Base-by-base conservation (phyloP, 2,888 invertebrate genomes). In the Anticlea derivata region DNA sequence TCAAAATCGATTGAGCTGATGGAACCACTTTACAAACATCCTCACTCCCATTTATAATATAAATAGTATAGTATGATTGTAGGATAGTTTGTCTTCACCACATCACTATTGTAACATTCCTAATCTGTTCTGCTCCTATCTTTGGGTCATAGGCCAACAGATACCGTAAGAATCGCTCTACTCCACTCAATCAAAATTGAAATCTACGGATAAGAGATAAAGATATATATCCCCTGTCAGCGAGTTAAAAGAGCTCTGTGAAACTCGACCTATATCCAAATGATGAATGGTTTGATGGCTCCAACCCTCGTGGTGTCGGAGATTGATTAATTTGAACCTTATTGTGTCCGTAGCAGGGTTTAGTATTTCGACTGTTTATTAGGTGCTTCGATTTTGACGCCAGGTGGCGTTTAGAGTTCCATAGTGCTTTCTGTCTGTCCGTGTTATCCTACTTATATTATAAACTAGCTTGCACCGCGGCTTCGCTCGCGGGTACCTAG, bases 111-210 rank as follows among this genome's bases (percentile, higher is more conserved):
- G 50, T 68, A 69, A 72, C 75, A 73, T 73, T 70, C 73, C 72
- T 83, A 81, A 82, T 85, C 81, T 82, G 65, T 74, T 70, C 70
- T 63, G 64, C 69, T 73, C 64, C 74, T 83, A 82, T 83, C 83
- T 76, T 60, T 46, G 71, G 83, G 81, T 81, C 83, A 78, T 72
- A 83, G 85, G 83, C 83, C 80, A 82, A 59, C 40, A 71, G 80
- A 83, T 84, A 83, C 83, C 83, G 85, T 81, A 80, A 82, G 71
- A 44, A 44, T 23, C 20, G 24, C 29, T 34, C 39, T 56, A 55
- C 34, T 38, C 38, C 58, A 55, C 53, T 55, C 67, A 58, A 58
- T 58, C 68, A 52, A 73, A 60, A 70, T 37, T 72, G 55, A 54
- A 61, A 60, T 69, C 63, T 75, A 73, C 53, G 41, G 22, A 43